Base-by-base conservation (phyloP, 64 coral and sea anemone species). In the Montipora foliosa region DNA sequence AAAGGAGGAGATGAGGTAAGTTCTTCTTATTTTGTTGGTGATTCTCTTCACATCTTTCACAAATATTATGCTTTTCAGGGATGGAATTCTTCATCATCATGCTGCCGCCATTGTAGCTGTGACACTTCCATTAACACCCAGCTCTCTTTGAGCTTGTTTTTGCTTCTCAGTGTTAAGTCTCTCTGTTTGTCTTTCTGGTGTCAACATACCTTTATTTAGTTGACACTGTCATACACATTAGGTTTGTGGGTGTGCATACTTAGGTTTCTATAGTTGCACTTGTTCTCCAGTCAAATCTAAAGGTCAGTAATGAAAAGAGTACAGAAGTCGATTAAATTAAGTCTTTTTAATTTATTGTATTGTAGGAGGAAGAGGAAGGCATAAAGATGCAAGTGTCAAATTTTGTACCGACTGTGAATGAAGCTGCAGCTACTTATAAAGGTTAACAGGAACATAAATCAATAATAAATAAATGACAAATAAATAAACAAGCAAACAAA, bases 371-470 rank as follows among this genome's bases (percentile, higher is more conserved):
- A 78, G 98, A 99, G 74, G 84, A 89, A 25, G 98, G 98, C 12
- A 91, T 99, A 67, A 99, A 99, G 82, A 99, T 99, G 98, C 89
- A 95, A 15, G 75, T 84, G 29, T 99, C 98, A 15, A 99, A 93
- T 66, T 99, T 99, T 87, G 89, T 94, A 13, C 92, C 92, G 49
- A 96, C 98, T 4, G n/a, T 99, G 19, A 99, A 99, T 73, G 98
- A 99, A 68, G 92, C 95, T 10, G 98, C 95, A n/a, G 80, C 95
- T 24, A 92, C 98, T 12, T 99, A 92, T 67, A 96, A 94, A 99
- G 97, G 97, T 98, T 2, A 12, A 16, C 4, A 44, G 21, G 19
- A 53, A 79, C 5, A 5, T 79, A 47, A 79, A 4, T 14, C 11
- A 49, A 49, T 64, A 64, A 16, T 12, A 16, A 64, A 64, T 10